These are phyloP conservation scores for Lasaia peninsularis DNA, from an alignment of 1,140 invertebrate genomes.

Conservation along the genomic window DNA sequence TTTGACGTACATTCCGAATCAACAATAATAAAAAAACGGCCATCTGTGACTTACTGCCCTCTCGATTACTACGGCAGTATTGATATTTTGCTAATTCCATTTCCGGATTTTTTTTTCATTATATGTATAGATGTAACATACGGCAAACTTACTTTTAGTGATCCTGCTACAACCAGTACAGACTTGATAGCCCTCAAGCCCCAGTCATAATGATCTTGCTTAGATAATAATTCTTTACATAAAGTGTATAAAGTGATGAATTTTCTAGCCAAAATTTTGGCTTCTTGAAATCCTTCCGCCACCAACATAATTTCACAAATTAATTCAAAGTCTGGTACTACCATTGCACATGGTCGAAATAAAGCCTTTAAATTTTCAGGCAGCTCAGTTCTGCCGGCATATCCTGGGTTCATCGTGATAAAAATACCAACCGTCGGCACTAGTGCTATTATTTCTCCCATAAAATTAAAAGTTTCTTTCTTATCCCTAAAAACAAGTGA, in stretches of 20 bases:
- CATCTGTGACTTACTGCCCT: too few relatives aligned
- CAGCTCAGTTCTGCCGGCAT: slow-evolving; percentile 94
- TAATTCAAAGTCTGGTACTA: slow-evolving; percentile 97
- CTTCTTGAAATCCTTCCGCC: slow-evolving; percentile 97
- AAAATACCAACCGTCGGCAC: slow-evolving; percentile 94
- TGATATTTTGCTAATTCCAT: too few relatives aligned
- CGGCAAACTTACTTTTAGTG: slow-evolving; percentile 85
- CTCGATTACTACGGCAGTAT: too few relatives aligned
- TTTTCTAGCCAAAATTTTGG: slow-evolving; percentile 93
- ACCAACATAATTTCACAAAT: slow-evolving; percentile 99
- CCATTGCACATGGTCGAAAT: slow-evolving; percentile 97
- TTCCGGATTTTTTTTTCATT: too few relatives aligned
- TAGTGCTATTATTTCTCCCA: slow-evolving; percentile 93
- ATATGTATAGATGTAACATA: too few relatives aligned
- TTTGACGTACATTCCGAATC: too few relatives aligned
- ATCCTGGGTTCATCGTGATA: slow-evolving; percentile 99
- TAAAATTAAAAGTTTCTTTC: slow-evolving; percentile 93
- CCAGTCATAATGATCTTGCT: slow-evolving; percentile 99
- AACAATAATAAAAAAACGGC: too few relatives aligned
- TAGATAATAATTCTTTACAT: slow-evolving; percentile 95
- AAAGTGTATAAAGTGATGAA: slow-evolving; percentile 97
- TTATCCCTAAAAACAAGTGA: slow-evolving; percentile 82
- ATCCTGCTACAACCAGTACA: slow-evolving; percentile 96
- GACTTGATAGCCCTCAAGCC: slow-evolving; percentile 97
- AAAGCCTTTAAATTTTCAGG: slow-evolving; percentile 93